Base-by-base conservation (phyloP, 2,113 vertebrate genomes). In the Charadrius vociferus region DNA sequence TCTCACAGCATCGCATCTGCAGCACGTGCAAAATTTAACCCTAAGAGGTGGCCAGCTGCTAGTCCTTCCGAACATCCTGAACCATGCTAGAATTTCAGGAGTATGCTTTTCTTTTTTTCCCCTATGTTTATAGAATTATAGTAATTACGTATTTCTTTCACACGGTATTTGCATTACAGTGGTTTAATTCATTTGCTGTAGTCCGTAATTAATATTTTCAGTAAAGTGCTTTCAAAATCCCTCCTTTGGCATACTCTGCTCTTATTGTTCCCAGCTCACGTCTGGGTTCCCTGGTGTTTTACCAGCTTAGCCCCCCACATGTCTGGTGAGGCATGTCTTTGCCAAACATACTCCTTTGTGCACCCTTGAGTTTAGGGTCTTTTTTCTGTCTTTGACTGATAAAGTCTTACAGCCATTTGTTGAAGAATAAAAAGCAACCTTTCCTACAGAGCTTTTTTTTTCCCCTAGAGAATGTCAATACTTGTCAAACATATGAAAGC, bases 401-500 rank as follows among this genome's bases (percentile, higher is more conserved):
- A 43, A 95, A 90, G 55, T 59, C 79, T 73, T 62, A 37, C 41
- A 85, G 63, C 58, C 47, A 56, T 94, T 97, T 88, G 71, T 27
- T 71, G 66, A 70, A 85, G 81, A 85, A 81, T 67, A 72, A 90
- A 88, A 53, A 39, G 4, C 20, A 77, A 70, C 45, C 52, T 83
- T 86, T 92, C 63, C 71, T 66, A 53, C 20, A 39, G 53, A 67
- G 29, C 6, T 55, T 75, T 65, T 6, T 55, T 75, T 65, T 73
- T n/a, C 30, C 95, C 68, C 67, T 23, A 24, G 88, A 79, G 82
- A 71, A 80, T 58, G 75, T 88, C 93, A 94, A 77, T 94, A 59
- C 59, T 86, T 94, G 90, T 92, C 95, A 80, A 94, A 88, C 50
- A 67, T 18, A 65, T 22, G 73, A 95, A 95, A 90, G 82, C 79